These are phyloP conservation scores for Neotoxoptera formosana DNA, from an alignment of 1,140 invertebrate genomes.

Conservation along the genomic window DNA sequence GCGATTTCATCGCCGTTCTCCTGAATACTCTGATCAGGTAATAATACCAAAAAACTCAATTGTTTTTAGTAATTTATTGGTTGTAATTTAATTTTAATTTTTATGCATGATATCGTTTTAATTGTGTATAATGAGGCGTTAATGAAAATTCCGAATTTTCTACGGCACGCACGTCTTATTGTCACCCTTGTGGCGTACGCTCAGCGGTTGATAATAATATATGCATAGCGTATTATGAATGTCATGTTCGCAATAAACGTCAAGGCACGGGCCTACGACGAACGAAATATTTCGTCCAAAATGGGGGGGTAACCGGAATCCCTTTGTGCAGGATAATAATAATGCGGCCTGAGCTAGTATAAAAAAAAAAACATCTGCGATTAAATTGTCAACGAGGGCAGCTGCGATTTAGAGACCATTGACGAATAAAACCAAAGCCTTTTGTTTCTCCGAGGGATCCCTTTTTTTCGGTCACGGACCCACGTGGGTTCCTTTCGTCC, in stretches of 20 bases:
- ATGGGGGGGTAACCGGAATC: constrained; percentile 54
- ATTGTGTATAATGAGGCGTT: background rate
- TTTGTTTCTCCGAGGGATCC: constrained; percentile 43
- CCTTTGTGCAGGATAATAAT: constrained; percentile 50
- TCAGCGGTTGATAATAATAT: background rate
- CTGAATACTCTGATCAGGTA: constrained; percentile 18
- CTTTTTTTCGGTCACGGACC: constrained; percentile 14
- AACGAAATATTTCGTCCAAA: constrained; percentile 48
- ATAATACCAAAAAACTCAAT: background rate
- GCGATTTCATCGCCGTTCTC: background rate
- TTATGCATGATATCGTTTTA: background rate
- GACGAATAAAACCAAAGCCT: constrained; percentile 49
- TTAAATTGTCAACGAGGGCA: constrained; percentile 57
- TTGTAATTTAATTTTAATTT: background rate
- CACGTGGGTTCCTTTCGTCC: constrained; percentile 17
- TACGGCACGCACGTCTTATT: background rate
- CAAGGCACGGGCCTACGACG: constrained; percentile 30
- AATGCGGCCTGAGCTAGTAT: constrained; percentile 47
- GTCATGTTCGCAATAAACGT: constrained; percentile 51
- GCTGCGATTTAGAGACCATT: constrained; percentile 56
- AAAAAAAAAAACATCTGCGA: constrained; percentile 57
- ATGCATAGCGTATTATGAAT: constrained; percentile 36
- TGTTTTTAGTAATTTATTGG: background rate
- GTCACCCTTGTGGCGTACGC: background rate
- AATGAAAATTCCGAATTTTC: constrained; percentile 22